These are phyloP conservation scores for Mobula birostris DNA, from an alignment of 2,113 vertebrate genomes.

Conservation along the genomic window DNA sequence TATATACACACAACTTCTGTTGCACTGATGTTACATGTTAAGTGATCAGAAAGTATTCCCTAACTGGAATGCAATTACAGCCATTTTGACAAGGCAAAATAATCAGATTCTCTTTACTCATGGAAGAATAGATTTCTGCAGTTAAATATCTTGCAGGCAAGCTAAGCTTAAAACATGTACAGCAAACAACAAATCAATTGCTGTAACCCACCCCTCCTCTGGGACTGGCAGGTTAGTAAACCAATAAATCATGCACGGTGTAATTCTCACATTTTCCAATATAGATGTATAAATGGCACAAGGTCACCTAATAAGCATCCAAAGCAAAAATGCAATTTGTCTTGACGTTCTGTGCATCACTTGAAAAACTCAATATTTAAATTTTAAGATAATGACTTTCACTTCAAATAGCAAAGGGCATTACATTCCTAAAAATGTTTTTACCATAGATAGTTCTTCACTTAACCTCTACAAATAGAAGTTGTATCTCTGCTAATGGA, in stretches of 20 bases:
- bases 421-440: background rate
- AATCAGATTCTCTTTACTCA: background rate
- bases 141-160: background rate
- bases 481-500: background rate
- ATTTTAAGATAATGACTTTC: background rate
- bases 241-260: background rate
- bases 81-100: background rate
- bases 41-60: background rate
- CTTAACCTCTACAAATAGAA: background rate
- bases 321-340: background rate
- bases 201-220: no score
- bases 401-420: background rate
- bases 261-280: background rate
- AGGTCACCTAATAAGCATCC: background rate
- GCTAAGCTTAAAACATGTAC: background rate
- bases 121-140: constrained; percentile 11
- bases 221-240: background rate
- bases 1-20: background rate
- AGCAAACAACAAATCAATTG: background rate
- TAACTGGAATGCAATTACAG: constrained; percentile 10
- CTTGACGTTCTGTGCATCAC: background rate
- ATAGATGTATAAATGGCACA: background rate
- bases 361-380: background rate
- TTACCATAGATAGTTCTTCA: background rate
- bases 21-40: background rate